A percentile compares a stretch with the other conserved stretches of the same genome.
Evolutionary conservation across 92 coral and sea anemone genomes (phyloP).

Genomic region (Ricordea florida): DNA sequence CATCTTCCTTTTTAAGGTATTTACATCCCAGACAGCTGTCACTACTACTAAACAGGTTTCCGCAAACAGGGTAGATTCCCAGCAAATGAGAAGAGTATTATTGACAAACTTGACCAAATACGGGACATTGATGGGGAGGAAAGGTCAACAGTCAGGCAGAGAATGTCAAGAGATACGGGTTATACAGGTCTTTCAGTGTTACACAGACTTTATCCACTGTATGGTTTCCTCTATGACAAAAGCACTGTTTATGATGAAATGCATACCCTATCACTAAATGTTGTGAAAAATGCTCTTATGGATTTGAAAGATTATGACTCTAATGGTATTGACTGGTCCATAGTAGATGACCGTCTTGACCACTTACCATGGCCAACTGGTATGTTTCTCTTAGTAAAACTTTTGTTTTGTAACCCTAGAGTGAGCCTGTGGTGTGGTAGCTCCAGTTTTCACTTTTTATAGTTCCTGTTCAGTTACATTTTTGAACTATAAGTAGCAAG

Average conservation of each 20-base stretch:
- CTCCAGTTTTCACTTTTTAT: too few relatives aligned
- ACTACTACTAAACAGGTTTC: constrained; percentile 22
- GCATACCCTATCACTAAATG: constrained; percentile 5
- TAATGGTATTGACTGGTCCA: too few relatives aligned
- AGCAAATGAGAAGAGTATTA: constrained; percentile 11
- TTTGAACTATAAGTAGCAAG: too few relatives aligned
- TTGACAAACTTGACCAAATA: background rate
- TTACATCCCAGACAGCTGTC: constrained; percentile 9
- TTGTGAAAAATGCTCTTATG: constrained; percentile 9
- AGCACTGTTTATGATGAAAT: constrained; percentile 45
- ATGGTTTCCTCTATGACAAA: constrained; percentile 30
- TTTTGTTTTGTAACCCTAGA: too few relatives aligned
- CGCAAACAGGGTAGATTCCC: constrained; percentile 23
- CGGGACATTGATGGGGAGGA: constrained; percentile 39
- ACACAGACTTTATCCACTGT: constrained; percentile 23
- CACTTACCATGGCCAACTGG: too few relatives aligned
- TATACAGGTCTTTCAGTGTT: constrained; percentile 43
- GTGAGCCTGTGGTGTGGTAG: too few relatives aligned
- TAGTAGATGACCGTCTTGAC: too few relatives aligned
- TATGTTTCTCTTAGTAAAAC: too few relatives aligned
- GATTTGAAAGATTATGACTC: too few relatives aligned
- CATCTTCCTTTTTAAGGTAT: too few relatives aligned
- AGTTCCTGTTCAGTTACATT: too few relatives aligned
- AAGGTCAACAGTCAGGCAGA: constrained; percentile 12
- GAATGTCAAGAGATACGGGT: constrained; percentile 19